Percentiles rank a stretch among this genome's conserved stretches.
These are phyloP conservation scores for Sisor rabdophorus DNA, from an alignment of 2,113 vertebrate species.

Conservation along the genomic window DNA sequence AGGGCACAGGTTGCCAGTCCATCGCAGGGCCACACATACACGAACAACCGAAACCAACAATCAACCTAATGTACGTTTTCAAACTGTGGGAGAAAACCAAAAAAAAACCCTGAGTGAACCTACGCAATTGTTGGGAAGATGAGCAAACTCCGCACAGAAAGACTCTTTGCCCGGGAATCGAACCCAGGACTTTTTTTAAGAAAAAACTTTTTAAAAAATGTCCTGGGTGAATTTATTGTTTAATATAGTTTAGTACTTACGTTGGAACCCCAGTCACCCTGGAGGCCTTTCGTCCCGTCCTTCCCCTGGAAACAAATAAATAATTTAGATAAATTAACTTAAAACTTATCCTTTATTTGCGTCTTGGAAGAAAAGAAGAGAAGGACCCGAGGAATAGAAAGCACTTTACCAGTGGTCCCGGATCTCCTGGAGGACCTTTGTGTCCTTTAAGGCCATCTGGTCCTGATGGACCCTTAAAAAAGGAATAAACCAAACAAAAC, in stretches of 20 bases:
- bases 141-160: too few species aligned
- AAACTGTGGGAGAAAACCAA: too few species aligned
- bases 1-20: too few species aligned
- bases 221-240: neutral
- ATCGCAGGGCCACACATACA: too few species aligned
- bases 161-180: too few species aligned
- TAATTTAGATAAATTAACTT: neutral
- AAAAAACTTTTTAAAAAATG: too few species aligned
- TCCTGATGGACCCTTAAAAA: constrained; percentile 57
- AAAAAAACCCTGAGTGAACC: too few species aligned
- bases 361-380: neutral
- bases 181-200: too few species aligned
- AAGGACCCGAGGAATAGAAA: too few species aligned
- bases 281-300: constrained; percentile 58
- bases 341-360: neutral
- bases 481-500: neutral
- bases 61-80: too few species aligned
- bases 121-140: too few species aligned
- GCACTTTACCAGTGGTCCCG: constrained; percentile 58
- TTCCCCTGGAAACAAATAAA: constrained; percentile 63
- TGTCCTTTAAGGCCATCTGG: constrained; percentile 52
- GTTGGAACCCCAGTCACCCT: constrained; percentile 56
- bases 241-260: constrained; percentile 44
- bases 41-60: too few species aligned
- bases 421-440: constrained; percentile 60